Evolutionary conservation across 2,888 invertebrate species (phyloP).

Genomic region (Calameuta idolon): DNA sequence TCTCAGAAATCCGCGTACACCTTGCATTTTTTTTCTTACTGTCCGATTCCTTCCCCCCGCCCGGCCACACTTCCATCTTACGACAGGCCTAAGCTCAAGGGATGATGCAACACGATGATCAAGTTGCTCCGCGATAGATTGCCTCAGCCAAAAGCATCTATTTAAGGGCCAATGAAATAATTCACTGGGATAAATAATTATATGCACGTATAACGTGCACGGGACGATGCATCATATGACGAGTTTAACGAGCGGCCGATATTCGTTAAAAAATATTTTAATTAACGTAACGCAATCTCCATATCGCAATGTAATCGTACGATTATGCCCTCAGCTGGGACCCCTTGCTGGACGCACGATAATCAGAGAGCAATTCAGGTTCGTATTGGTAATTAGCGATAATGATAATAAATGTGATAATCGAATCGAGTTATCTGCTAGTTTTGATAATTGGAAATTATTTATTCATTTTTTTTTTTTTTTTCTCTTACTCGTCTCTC

Average conservation of each 20-base stretch:
- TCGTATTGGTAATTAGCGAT: neutral
- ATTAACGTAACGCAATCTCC: neutral
- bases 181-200: neutral
- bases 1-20: neutral
- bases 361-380: no score
- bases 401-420: neutral
- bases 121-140: neutral
- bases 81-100: neutral
- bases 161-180: neutral
- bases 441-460: neutral
- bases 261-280: neutral
- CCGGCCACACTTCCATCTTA: neutral
- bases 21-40: neutral
- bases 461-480: neutral
- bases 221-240: neutral
- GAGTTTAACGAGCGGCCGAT: neutral
- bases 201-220: neutral
- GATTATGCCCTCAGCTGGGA: neutral
- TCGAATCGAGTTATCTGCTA: neutral
- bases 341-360: neutral
- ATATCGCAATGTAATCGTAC: neutral
- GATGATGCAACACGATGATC: neutral
- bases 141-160: neutral
- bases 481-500: neutral
- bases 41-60: neutral